phyloP scores from a whole-genome alignment of 2,888 invertebrate species.

The Scaptomyza polygonia region DNA sequence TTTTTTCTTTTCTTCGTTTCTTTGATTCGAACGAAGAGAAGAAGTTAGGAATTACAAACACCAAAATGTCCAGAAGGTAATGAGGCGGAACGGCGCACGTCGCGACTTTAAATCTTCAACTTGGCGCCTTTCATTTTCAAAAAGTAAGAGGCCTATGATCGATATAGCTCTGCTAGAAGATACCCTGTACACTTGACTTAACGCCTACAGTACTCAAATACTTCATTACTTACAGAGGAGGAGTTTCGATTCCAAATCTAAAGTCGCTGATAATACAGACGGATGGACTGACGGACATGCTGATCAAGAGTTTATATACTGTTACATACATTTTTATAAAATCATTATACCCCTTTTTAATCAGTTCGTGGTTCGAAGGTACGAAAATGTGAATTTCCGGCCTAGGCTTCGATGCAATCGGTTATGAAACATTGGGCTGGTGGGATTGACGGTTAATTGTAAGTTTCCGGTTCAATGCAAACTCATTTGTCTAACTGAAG shows the following conservation, averaged over 20 bases:
- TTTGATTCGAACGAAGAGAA: slow-evolving; percentile 37
- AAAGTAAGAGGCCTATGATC: background rate
- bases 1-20: slow-evolving; percentile 14
- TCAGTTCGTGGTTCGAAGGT: no score
- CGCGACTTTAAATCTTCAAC: slow-evolving; percentile 30
- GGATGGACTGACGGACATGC: no score
- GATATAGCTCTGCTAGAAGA: no score
- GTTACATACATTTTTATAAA: no score
- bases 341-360: no score
- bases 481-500: slow-evolving; percentile 57
- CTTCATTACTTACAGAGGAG: no score
- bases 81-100: slow-evolving; percentile 62
- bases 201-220: no score
- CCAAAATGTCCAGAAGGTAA: slow-evolving; percentile 58
- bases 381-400: slow-evolving; percentile 21
- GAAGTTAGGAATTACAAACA: slow-evolving; percentile 45
- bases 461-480: slow-evolving; percentile 78
- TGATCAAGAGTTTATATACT: no score
- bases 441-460: slow-evolving; percentile 68
- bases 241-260: no score
- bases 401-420: slow-evolving; percentile 52
- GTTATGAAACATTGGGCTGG: slow-evolving; percentile 59
- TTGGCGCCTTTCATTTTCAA: slow-evolving; percentile 72
- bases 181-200: no score
- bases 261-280: no score